phyloP scores from a whole-genome alignment of 2,888 invertebrate genomes.

The Drosophila bunnanda region DNA sequence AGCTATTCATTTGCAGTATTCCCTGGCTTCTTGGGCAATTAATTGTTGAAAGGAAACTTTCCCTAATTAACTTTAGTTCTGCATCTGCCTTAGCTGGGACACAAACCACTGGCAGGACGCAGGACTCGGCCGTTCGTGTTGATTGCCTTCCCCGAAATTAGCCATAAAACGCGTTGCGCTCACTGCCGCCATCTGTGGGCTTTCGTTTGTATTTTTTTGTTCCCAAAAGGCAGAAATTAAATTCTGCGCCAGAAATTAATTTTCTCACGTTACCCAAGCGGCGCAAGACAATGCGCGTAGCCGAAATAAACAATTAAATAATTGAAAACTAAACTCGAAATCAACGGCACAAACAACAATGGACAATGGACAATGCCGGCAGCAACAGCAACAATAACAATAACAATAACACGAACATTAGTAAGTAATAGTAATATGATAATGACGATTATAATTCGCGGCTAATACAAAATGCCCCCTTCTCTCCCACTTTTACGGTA shows the following conservation, averaged over 20 bases:
- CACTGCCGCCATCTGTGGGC: constrained; percentile 63
- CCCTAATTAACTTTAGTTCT: constrained; percentile 15
- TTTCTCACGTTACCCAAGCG: constrained; percentile 70
- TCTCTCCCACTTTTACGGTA: constrained; percentile 37
- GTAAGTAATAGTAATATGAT: constrained; percentile 57
- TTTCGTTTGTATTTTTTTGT: neutral
- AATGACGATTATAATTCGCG: constrained; percentile 50
- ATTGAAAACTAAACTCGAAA: constrained; percentile 58
- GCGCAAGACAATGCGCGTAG: constrained; percentile 12
- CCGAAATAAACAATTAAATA: constrained; percentile 64
- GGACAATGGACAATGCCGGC: constrained; percentile 1
- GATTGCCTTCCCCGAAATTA: constrained; percentile 66
- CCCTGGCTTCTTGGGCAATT: constrained; percentile 8
- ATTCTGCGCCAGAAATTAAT: constrained; percentile 54
- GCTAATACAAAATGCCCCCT: constrained; percentile 64
- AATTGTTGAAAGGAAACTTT: constrained; percentile 16
- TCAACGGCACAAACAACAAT: constrained; percentile 21
- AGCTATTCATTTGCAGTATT: constrained; percentile 46
- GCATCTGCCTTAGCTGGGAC: constrained; percentile 56
- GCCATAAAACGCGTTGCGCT: constrained; percentile 69
- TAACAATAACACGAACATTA: constrained; percentile 37
- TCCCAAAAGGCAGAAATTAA: constrained; percentile 38
- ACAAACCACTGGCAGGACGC: constrained; percentile 60
- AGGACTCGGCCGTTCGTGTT: constrained; percentile 8
- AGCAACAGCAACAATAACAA: constrained; percentile 3